phyloP scores from a whole-genome alignment of 2,888 invertebrate species.

The Brachypalpus laphriformis region DNA sequence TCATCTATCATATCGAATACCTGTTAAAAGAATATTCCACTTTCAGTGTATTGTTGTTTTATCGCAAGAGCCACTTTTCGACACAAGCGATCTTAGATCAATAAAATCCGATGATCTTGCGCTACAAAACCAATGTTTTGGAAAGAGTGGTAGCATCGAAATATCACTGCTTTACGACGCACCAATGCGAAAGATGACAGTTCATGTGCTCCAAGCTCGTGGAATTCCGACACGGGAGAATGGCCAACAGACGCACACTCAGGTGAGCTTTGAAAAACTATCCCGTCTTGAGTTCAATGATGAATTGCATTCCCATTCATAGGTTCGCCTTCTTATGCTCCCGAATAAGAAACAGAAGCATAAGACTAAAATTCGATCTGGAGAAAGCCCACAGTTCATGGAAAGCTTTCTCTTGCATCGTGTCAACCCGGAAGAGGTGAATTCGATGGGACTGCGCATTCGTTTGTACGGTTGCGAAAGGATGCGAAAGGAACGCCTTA shows the following conservation, averaged over 20 bases:
- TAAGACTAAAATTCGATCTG: conserved; percentile 95
- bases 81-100: conserved; percentile 82
- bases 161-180: conserved; percentile 95
- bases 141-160: conserved; percentile 91
- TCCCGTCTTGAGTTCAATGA: not conserved
- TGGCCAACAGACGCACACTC: conserved; percentile 87
- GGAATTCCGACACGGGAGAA: conserved; percentile 89
- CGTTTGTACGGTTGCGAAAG: conserved; percentile 96
- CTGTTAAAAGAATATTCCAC: not conserved
- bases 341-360: conserved; percentile 97
- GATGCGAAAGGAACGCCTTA: conserved; percentile 94
- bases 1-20: too few relatives aligned
- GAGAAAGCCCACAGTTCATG: conserved; percentile 95
- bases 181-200: conserved; percentile 95
- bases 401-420: conserved; percentile 95
- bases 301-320: conserved; percentile 67
- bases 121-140: conserved; percentile 83
- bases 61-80: conserved; percentile 82
- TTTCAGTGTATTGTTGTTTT: conserved; percentile 84
- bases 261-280: conserved; percentile 82
- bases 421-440: conserved; percentile 97
- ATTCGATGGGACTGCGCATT: conserved; percentile 94
- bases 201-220: conserved; percentile 94
- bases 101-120: conserved; percentile 81
- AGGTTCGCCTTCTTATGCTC: conserved; percentile 93